Conservation (phyloP, 2,888 invertebrate genomes). For the Tipula lateralis region DNA sequence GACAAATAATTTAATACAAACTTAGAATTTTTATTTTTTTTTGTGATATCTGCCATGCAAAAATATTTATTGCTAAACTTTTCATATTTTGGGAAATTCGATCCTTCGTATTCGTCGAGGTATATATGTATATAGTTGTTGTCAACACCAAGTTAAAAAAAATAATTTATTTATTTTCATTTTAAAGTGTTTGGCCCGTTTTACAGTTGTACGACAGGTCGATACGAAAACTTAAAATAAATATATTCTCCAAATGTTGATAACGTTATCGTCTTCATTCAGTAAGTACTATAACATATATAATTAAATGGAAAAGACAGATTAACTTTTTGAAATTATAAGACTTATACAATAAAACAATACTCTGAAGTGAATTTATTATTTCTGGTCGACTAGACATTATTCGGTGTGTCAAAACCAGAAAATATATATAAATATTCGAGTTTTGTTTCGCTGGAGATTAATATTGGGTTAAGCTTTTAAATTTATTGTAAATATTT, state of each 20-base stretch:
- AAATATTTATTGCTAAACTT: conserved; percentile 11
- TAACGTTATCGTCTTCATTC: too few relatives aligned
- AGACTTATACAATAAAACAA: not conserved
- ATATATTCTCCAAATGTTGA: too few relatives aligned
- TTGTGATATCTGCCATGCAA: not conserved
- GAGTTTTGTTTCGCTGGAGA: not conserved
- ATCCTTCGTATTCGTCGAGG: not conserved
- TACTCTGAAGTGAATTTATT: not conserved
- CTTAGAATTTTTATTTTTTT: not conserved
- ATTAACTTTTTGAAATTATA: not conserved
- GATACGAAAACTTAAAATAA: too few relatives aligned
- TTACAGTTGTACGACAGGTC: too few relatives aligned
- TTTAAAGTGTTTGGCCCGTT: too few relatives aligned
- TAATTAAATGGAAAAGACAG: not conserved
- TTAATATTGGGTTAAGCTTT: not conserved
- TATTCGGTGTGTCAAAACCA: not conserved
- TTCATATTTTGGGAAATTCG: not conserved
- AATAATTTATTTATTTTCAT: not conserved
- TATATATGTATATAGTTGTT: not conserved
- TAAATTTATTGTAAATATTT: not conserved
- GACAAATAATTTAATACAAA: not conserved
- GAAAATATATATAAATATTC: not conserved
- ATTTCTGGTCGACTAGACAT: not conserved
- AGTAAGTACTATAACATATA: too few relatives aligned
- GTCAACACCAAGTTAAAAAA: not conserved